These are phyloP conservation scores for Aleadryas rufinucha DNA, from an alignment of 2,113 vertebrate species.

Conservation along the genomic window DNA sequence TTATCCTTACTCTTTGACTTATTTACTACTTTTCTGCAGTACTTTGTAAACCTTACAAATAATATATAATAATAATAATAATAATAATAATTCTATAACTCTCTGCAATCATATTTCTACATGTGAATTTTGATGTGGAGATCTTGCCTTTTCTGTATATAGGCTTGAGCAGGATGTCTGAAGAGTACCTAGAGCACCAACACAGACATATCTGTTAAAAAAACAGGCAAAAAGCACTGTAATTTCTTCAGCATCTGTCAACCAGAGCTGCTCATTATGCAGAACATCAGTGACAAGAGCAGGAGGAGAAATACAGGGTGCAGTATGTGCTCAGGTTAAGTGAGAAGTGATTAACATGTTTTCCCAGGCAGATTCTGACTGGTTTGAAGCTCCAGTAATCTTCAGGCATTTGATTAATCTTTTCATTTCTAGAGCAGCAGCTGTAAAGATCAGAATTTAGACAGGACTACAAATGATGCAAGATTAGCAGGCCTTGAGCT, in stretches of 20 bases:
- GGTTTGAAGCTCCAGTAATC: not conserved
- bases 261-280: not conserved
- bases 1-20: not conserved
- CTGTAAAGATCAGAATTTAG: slow-evolving; percentile 11
- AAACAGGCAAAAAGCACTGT: not conserved
- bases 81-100: not conserved
- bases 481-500: not conserved
- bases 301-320: not conserved
- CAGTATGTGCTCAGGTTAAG: not conserved
- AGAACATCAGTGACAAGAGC: not conserved
- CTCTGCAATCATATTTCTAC: not conserved
- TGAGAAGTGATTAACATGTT: not conserved
- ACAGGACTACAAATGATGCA: not conserved
- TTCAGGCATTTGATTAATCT: slow-evolving; percentile 6
- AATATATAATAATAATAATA: too few relatives aligned
- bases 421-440: not conserved
- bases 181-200: not conserved
- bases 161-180: not conserved
- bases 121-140: not conserved
- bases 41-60: not conserved
- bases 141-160: not conserved
- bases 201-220: not conserved
- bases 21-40: not conserved
- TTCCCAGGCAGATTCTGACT: not conserved
- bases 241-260: not conserved